A percentile compares a stretch with the other conserved stretches of the same genome.
These are phyloP conservation scores for Mythimna pallens DNA, from an alignment of 2,888 invertebrate species.

Conservation along the genomic window DNA sequence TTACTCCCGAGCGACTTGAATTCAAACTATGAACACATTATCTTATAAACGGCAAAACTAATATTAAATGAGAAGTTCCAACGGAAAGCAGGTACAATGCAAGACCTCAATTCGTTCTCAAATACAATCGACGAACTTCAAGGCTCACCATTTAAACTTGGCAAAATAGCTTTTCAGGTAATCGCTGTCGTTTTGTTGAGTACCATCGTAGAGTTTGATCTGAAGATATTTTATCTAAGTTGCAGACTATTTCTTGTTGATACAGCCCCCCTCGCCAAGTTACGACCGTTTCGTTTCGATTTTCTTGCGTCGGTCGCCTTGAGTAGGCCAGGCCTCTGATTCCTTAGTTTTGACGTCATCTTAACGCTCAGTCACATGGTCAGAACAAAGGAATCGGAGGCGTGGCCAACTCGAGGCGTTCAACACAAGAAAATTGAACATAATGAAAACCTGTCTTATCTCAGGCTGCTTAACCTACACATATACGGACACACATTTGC, in stretches of 20 bases:
- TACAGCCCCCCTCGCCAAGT: too few relatives aligned
- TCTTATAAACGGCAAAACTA: slow-evolving; percentile 64
- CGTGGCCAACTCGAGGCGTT: too few relatives aligned
- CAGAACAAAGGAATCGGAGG: too few relatives aligned
- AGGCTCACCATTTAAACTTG: slow-evolving; percentile 83
- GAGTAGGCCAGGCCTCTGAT: too few relatives aligned
- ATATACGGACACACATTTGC: slow-evolving; percentile 4
- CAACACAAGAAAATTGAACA: too few relatives aligned
- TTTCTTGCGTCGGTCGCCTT: too few relatives aligned
- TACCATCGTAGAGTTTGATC: slow-evolving; percentile 77
- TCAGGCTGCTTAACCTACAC: background rate
- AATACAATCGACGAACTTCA: slow-evolving; percentile 84
- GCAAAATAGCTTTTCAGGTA: slow-evolving; percentile 86
- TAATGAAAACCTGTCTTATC: background rate
- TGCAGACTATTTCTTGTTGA: slow-evolving; percentile 23
- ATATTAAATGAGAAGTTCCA: slow-evolving; percentile 75
- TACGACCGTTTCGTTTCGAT: too few relatives aligned
- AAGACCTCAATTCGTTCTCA: slow-evolving; percentile 76
- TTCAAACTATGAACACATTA: slow-evolving; percentile 58
- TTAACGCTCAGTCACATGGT: too few relatives aligned
- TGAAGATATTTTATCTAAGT: slow-evolving; percentile 80
- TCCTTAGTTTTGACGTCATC: too few relatives aligned
- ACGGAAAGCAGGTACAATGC: slow-evolving; percentile 78
- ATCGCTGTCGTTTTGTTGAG: slow-evolving; percentile 85
- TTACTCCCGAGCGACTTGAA: slow-evolving; percentile 35